Evolutionary conservation across 2,797 vertebrate species (phyloP).

Genomic region (Thalassophryne amazonica): DNA sequence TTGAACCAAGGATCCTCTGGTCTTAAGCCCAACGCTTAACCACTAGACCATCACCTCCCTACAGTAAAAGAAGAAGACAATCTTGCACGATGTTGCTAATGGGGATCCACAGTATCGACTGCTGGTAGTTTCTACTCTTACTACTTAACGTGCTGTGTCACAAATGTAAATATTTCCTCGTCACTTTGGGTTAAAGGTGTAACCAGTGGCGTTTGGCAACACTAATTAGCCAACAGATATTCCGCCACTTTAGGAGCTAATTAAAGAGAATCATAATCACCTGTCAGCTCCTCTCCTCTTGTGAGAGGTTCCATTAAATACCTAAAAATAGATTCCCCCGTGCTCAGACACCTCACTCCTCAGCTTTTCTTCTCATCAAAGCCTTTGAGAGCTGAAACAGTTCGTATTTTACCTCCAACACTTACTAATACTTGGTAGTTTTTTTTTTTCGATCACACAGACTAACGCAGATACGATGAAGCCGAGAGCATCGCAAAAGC

Average conservation of each 20-base stretch:
- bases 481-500: not conserved
- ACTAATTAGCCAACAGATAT: slow-evolving; percentile 51
- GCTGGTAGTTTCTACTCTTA: too few relatives aligned
- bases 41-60: too few relatives aligned
- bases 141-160: too few relatives aligned
- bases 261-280: slow-evolving; percentile 65
- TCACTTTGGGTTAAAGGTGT: not conserved
- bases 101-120: too few relatives aligned
- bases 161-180: not conserved
- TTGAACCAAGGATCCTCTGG: too few relatives aligned
- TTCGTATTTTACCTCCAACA: not conserved
- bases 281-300: slow-evolving; percentile 51
- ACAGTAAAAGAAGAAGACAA: too few relatives aligned
- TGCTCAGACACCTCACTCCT: slow-evolving; percentile 53
- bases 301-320: slow-evolving; percentile 49
- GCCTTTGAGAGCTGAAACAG: not conserved
- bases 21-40: too few relatives aligned
- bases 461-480: not conserved
- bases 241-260: slow-evolving; percentile 49
- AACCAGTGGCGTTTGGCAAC: not conserved
- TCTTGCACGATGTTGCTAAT: too few relatives aligned
- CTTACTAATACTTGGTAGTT: slow-evolving; percentile 50
- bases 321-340: slow-evolving; percentile 66
- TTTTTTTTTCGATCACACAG: slow-evolving; percentile 34
- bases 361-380: slow-evolving; percentile 62